These are phyloP conservation scores for Cheilosia impressa DNA, from an alignment of 2,888 invertebrate genomes.

Conservation along the genomic window DNA sequence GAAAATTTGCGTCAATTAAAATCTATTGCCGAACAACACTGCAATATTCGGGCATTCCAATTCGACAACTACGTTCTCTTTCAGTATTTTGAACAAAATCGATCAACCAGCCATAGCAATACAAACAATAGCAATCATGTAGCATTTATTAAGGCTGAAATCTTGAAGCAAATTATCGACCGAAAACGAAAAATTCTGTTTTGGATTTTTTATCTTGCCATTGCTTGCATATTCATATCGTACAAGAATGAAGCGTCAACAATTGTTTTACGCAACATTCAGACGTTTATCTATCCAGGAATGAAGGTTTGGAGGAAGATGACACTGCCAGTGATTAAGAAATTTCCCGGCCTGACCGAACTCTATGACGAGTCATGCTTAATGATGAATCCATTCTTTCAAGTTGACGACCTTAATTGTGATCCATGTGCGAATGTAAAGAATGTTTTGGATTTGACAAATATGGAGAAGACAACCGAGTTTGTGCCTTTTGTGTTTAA, in stretches of 20 bases:
- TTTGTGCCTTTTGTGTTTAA: constrained; percentile 85
- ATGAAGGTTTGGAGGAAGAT: constrained; percentile 89
- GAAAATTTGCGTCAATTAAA: constrained; percentile 86
- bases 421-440: constrained; percentile 91
- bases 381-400: constrained; percentile 92
- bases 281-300: constrained; percentile 92
- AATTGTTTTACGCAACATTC: constrained; percentile 88
- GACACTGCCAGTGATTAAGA: constrained; percentile 90
- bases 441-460: constrained; percentile 87
- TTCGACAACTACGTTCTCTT: constrained; percentile 86
- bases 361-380: constrained; percentile 94
- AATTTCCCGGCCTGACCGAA: constrained; percentile 90
- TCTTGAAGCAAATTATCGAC: constrained; percentile 83
- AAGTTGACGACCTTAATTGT: constrained; percentile 92
- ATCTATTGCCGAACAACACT: constrained; percentile 85
- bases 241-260: constrained; percentile 87
- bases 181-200: constrained; percentile 82
- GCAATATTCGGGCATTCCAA: constrained; percentile 87
- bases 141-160: constrained; percentile 82
- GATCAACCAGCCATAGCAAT: constrained; percentile 56
- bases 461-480: constrained; percentile 76
- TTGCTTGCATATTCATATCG: constrained; percentile 83
- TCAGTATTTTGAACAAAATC: constrained; percentile 84
- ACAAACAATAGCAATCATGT: constrained; percentile 66
- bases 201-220: constrained; percentile 80